phyloP scores from a whole-genome alignment of 2,888 invertebrate species.

The Dyspetes luteomarginatus region DNA sequence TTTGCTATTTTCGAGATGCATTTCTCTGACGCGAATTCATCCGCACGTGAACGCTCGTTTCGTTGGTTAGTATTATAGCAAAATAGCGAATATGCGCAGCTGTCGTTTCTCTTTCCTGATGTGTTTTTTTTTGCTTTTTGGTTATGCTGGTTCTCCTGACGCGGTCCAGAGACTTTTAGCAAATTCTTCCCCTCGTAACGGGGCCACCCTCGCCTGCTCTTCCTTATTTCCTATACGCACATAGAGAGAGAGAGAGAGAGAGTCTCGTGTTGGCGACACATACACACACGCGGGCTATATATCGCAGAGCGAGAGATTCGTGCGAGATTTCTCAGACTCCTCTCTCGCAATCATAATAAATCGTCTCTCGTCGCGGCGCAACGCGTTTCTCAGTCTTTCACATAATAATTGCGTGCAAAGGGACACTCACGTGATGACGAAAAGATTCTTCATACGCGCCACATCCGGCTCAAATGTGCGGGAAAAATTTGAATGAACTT shows the following conservation, averaged over 20 bases:
- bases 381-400: background rate
- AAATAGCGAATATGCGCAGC: slow-evolving; percentile 70
- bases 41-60: slow-evolving; percentile 60
- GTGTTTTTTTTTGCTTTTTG: slow-evolving; percentile 41
- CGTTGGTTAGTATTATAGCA: background rate
- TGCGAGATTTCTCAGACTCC: background rate
- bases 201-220: slow-evolving; percentile 61
- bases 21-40: slow-evolving; percentile 71
- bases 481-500: background rate
- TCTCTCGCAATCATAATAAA: slow-evolving; percentile 57
- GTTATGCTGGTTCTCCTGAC: slow-evolving; percentile 39
- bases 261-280: background rate
- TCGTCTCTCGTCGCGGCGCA: slow-evolving; percentile 29
- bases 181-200: slow-evolving; percentile 47
- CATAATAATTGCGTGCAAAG: slow-evolving; percentile 25
- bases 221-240: slow-evolving; percentile 48
- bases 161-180: slow-evolving; percentile 56
- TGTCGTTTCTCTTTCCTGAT: slow-evolving; percentile 69
- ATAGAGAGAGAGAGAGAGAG: too few species aligned
- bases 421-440: background rate
- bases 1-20: slow-evolving; percentile 46
- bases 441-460: background rate
- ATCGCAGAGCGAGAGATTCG: too few species aligned
- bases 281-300: too few species aligned
- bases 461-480: background rate